These are phyloP conservation scores for Pangasius krempfi DNA, from an alignment of 2,797 vertebrate species.

Conservation along the genomic window DNA sequence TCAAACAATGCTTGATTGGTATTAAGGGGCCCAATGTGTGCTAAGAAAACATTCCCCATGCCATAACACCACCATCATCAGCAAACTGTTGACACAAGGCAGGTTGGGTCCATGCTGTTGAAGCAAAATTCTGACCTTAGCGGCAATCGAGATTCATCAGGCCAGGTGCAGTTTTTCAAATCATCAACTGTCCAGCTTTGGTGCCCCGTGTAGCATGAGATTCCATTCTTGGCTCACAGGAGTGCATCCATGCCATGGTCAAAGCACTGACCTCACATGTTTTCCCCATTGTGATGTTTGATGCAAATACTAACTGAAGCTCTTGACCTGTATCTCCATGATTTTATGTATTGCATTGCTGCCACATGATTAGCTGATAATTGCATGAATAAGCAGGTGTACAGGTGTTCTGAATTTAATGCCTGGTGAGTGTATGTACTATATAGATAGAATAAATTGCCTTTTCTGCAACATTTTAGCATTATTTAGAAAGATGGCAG, in stretches of 20 bases:
- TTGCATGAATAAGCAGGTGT: background rate
- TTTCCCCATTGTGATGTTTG: background rate
- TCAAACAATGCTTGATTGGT: background rate
- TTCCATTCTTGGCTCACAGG: background rate
- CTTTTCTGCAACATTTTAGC: background rate
- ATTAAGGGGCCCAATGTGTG: background rate
- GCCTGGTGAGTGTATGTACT: background rate
- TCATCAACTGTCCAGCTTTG: background rate
- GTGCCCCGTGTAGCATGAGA: background rate
- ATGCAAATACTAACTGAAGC: background rate
- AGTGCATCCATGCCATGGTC: background rate
- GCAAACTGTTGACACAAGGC: background rate
- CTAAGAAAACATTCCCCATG: background rate
- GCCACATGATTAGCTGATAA: background rate
- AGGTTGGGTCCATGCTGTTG: background rate
- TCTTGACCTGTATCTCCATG: background rate
- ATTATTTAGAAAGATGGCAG: background rate
- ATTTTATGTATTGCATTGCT: background rate
- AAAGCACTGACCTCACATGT: background rate
- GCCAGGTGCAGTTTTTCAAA: background rate
- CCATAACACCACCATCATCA: background rate
- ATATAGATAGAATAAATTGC: background rate
- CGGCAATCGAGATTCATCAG: background rate
- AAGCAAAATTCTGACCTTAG: background rate
- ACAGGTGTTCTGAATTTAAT: background rate